These are phyloP conservation scores for Aphaenogaster floridana DNA, from an alignment of 1,140 invertebrate species.

Conservation along the genomic window DNA sequence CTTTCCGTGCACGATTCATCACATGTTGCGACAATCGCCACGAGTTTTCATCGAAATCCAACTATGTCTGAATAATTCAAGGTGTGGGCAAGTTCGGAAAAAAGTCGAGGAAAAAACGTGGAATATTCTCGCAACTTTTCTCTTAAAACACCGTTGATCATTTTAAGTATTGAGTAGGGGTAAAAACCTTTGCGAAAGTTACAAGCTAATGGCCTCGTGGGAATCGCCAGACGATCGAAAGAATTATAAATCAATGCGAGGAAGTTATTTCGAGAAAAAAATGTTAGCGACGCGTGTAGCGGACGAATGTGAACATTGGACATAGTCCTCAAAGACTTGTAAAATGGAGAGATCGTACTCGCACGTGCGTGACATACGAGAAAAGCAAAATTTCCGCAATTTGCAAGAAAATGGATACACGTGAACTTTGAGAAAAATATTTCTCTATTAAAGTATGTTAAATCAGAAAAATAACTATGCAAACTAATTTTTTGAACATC, in stretches of 20 bases:
- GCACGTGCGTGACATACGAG: not conserved
- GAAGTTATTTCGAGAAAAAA: conserved; percentile 17
- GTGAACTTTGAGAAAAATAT: not conserved
- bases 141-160: conserved; percentile 19
- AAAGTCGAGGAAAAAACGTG: not conserved
- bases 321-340: not conserved
- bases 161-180: conserved; percentile 32
- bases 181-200: conserved; percentile 48
- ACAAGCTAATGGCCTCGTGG: conserved; percentile 49
- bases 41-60: not conserved
- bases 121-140: conserved; percentile 37
- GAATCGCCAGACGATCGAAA: conserved; percentile 34
- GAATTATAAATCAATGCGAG: conserved; percentile 62
- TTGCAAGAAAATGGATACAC: not conserved
- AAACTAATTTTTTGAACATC: conserved; percentile 6
- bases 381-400: conserved; percentile 4
- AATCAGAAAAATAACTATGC: not conserved
- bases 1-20: not conserved
- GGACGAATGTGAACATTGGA: conserved; percentile 28
- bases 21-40: not conserved
- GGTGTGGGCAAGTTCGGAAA: not conserved
- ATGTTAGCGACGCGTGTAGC: conserved; percentile 23
- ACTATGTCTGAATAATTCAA: conserved; percentile 40
- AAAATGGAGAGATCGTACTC: not conserved
- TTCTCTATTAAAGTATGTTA: not conserved